These are phyloP conservation scores for Aspidoscelis tigris DNA, from an alignment of 2,113 vertebrate species.

Conservation along the genomic window DNA sequence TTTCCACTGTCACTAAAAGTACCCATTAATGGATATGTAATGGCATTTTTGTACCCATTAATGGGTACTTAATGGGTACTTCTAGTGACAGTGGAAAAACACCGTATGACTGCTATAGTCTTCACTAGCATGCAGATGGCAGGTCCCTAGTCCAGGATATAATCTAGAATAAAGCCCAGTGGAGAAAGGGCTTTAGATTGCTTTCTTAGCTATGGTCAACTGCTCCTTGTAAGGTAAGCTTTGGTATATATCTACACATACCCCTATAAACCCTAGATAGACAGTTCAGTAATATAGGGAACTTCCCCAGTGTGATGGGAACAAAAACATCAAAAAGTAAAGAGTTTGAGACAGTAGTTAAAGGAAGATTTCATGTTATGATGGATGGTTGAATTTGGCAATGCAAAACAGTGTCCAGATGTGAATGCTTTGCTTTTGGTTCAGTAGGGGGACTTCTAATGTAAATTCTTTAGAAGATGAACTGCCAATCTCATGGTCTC, in stretches of 20 bases:
- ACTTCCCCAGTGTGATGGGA: conserved; percentile 8
- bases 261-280: background rate
- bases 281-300: conserved; percentile 22
- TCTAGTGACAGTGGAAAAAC: too few species aligned
- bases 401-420: conserved; percentile 61
- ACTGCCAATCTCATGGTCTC: background rate
- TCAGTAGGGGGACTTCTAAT: conserved; percentile 40
- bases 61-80: too few species aligned
- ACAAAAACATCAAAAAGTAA: conserved; percentile 51
- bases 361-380: conserved; percentile 52
- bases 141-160: too few species aligned
- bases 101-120: too few species aligned
- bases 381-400: conserved; percentile 52
- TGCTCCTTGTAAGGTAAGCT: background rate
- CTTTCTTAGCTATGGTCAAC: background rate
- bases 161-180: too few species aligned
- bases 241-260: background rate
- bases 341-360: conserved; percentile 49
- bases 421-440: conserved; percentile 50
- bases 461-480: conserved; percentile 13
- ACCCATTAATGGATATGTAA: too few species aligned
- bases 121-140: too few species aligned
- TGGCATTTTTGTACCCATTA: too few species aligned
- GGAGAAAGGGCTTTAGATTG: background rate
- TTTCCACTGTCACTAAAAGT: too few species aligned